A percentile compares a stretch with the other conserved stretches of the same genome.
phyloP scores from a whole-genome alignment of 2,797 vertebrate species.

The Ctenopoma kingsleyae region DNA sequence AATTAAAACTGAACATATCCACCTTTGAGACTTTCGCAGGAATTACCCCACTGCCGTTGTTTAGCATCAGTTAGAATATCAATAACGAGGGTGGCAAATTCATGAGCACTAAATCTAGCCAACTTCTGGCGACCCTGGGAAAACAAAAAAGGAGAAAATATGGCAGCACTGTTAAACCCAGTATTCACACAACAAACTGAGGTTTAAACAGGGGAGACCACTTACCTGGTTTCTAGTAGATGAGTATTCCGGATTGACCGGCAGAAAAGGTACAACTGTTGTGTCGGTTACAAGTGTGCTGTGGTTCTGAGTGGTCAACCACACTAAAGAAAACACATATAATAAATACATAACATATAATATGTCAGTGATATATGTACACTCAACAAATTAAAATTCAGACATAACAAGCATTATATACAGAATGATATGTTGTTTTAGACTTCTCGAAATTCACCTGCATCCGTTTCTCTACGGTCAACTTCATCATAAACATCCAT shows the following conservation, averaged over 20 bases:
- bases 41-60: constrained; percentile 93
- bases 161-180: not conserved
- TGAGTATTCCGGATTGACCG: constrained; percentile 98
- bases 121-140: constrained; percentile 95
- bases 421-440: not conserved
- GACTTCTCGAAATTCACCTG: constrained; percentile 81
- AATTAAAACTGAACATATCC: constrained; percentile 29
- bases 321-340: constrained; percentile 83
- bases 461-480: constrained; percentile 97
- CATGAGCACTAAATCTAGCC: constrained; percentile 96
- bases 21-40: constrained; percentile 92
- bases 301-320: constrained; percentile 97
- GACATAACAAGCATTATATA: not conserved
- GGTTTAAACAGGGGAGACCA: not conserved
- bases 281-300: constrained; percentile 97
- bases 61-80: constrained; percentile 98
- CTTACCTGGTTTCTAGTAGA: constrained; percentile 97
- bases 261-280: constrained; percentile 97
- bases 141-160: not conserved
- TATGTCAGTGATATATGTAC: not conserved
- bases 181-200: not conserved
- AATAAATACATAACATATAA: not conserved
- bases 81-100: constrained; percentile 96
- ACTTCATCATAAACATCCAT: constrained; percentile 99
- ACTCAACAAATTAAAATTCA: not conserved